These are phyloP conservation scores for Zapus hudsonius DNA, from an alignment of 2,113 vertebrate genomes.

Conservation along the genomic window DNA sequence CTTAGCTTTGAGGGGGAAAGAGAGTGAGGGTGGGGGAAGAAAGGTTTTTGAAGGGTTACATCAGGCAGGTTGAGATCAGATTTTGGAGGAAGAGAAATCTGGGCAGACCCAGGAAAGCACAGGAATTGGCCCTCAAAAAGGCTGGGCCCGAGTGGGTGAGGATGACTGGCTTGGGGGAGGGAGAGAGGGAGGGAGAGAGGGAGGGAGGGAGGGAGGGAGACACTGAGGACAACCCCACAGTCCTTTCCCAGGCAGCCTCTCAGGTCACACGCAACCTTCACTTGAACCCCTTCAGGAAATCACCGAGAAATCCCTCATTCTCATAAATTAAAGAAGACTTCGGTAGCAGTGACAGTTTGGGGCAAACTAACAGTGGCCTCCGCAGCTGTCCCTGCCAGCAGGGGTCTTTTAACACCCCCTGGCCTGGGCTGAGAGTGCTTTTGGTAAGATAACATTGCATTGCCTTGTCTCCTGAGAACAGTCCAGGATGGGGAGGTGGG, in stretches of 20 bases:
- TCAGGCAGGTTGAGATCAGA: neutral
- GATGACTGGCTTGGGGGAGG: rapidly evolving
- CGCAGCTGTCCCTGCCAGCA: conserved; percentile 69
- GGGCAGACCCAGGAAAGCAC: neutral
- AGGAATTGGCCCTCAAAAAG: neutral
- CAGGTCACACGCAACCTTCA: conserved; percentile 56
- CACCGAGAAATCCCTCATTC: conserved; percentile 56
- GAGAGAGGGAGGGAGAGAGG: rapidly evolving
- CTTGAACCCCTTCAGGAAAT: conserved; percentile 75
- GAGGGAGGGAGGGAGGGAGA: too few species aligned
- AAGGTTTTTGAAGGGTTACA: neutral
- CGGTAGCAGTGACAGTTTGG: conserved; percentile 39
- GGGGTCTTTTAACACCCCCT: conserved; percentile 29
- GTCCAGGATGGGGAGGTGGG: neutral
- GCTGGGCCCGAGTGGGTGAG: neutral
- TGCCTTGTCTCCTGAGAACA: neutral
- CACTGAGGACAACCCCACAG: neutral
- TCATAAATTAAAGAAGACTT: conserved; percentile 57
- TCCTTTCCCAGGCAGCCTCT: neutral
- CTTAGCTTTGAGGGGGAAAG: neutral
- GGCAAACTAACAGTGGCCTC: conserved; percentile 40
- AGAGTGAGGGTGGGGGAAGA: neutral
- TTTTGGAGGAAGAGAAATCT: neutral
- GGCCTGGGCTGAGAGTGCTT: neutral
- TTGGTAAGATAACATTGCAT: neutral